Evolutionary conservation across 37 sponge, comb jelly and placozoan species (phyloP).

Genomic region (Eunapius fragilis): DNA sequence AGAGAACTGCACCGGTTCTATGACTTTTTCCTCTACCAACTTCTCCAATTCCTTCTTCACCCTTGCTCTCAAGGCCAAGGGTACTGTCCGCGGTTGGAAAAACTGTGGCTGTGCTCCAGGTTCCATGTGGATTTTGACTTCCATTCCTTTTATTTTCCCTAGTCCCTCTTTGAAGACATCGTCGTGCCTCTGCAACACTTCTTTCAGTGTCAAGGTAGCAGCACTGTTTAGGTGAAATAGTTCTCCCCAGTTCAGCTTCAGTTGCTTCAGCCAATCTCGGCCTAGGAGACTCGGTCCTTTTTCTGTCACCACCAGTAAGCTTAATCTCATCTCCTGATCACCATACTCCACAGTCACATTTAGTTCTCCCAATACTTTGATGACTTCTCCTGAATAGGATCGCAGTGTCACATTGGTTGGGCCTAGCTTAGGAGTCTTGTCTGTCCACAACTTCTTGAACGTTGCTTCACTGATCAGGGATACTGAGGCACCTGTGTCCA

Average conservation of each 20-base stretch:
- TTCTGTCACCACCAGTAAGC: slow-evolving; percentile 39
- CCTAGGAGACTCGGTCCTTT: slow-evolving; percentile 42
- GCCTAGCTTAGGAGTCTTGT: not conserved
- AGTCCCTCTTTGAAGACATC: slow-evolving; percentile 23
- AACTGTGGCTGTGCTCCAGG: slow-evolving; percentile 35
- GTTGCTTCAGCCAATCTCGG: slow-evolving; percentile 21
- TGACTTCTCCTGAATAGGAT: slow-evolving; percentile 39
- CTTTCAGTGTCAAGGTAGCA: slow-evolving; percentile 4
- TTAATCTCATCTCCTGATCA: slow-evolving; percentile 9
- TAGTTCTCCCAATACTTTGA: slow-evolving; percentile 29
- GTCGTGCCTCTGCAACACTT: not conserved
- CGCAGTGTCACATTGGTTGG: slow-evolving; percentile 10
- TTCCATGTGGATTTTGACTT: slow-evolving; percentile 6
- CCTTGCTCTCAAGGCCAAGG: slow-evolving; percentile 5
- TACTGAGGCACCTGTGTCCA: slow-evolving; percentile 26
- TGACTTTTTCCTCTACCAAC: slow-evolving; percentile 11
- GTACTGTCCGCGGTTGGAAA: slow-evolving; percentile 2
- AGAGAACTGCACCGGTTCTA: slow-evolving; percentile 36
- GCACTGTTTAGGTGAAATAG: slow-evolving; percentile 3
- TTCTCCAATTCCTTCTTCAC: slow-evolving; percentile 9
- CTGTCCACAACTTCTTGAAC: not conserved
- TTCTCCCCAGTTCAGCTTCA: slow-evolving; percentile 14
- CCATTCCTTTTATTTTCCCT: not conserved
- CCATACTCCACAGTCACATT: slow-evolving; percentile 8
- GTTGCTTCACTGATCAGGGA: slow-evolving; percentile 25